A percentile compares a stretch with the other conserved stretches of the same genome.
These are phyloP conservation scores for Grapholita molesta DNA, from an alignment of 1,140 invertebrate genomes.

Conservation along the genomic window DNA sequence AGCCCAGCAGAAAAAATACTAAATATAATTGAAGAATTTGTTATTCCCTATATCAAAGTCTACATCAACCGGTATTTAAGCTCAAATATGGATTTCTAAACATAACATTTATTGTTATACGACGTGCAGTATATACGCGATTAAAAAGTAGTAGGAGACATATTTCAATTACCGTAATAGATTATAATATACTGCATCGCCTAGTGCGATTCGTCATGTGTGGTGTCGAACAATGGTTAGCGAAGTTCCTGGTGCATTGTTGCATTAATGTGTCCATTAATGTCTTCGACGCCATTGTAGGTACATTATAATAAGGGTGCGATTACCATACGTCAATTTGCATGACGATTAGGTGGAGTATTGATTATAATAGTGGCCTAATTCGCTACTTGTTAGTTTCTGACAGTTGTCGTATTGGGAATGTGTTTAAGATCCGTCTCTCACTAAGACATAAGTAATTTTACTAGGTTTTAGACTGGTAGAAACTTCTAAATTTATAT, in stretches of 20 bases:
- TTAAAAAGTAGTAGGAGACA: neutral
- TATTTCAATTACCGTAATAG: neutral
- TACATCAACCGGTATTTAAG: no score
- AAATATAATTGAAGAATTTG: no score
- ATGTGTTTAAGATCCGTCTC: no score
- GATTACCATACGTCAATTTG: constrained; percentile 8
- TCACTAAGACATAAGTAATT: no score
- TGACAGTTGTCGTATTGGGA: neutral
- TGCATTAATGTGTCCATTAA: constrained; percentile 14
- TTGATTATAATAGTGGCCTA: constrained; percentile 7
- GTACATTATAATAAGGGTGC: neutral
- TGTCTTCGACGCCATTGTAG: constrained; percentile 8
- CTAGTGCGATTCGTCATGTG: constrained; percentile 6
- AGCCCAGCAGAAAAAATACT: no score
- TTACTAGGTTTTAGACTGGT: no score
- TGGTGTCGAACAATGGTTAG: constrained; percentile 15
- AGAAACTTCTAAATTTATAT: no score
- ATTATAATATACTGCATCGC: neutral
- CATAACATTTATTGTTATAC: no score
- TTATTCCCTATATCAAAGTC: no score
- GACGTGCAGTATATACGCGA: no score
- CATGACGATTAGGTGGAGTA: neutral
- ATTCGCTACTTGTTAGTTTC: neutral
- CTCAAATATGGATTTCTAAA: no score
- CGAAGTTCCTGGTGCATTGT: constrained; percentile 11